Percentiles rank a stretch among this genome's conserved stretches.
Conservation (phyloP, 2,113 vertebrate genomes). For the Puma concolor region DNA sequence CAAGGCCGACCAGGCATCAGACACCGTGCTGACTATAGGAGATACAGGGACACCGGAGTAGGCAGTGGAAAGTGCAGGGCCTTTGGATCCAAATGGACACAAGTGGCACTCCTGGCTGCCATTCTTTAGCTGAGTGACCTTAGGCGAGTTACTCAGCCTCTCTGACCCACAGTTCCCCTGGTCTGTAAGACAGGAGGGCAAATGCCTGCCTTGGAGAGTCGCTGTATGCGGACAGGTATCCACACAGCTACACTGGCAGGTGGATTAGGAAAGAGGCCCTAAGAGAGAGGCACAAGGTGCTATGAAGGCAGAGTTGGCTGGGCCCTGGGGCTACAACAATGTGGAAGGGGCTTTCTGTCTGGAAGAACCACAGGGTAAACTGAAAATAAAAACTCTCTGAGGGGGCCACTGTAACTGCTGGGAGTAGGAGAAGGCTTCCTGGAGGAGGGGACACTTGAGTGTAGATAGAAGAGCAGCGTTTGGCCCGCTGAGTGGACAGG, state of each 20-base stretch:
- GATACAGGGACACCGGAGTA: neutral
- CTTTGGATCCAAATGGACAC: neutral
- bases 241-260: neutral
- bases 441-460: constrained; percentile 9
- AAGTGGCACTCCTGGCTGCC: neutral
- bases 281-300: neutral
- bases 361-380: neutral
- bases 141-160: neutral
- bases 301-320: neutral
- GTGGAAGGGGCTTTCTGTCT: neutral
- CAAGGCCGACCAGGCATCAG: neutral
- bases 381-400: neutral
- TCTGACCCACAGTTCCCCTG: neutral
- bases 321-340: neutral
- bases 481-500: neutral
- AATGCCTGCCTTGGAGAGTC: neutral
- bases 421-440: neutral
- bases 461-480: neutral
- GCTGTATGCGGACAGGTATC: neutral
- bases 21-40: neutral
- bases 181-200: neutral
- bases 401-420: neutral
- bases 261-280: neutral
- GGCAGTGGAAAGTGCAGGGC: neutral
- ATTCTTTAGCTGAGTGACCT: neutral